phyloP scores from a whole-genome alignment of 1,140 invertebrate genomes.

The Bombus waltoni region DNA sequence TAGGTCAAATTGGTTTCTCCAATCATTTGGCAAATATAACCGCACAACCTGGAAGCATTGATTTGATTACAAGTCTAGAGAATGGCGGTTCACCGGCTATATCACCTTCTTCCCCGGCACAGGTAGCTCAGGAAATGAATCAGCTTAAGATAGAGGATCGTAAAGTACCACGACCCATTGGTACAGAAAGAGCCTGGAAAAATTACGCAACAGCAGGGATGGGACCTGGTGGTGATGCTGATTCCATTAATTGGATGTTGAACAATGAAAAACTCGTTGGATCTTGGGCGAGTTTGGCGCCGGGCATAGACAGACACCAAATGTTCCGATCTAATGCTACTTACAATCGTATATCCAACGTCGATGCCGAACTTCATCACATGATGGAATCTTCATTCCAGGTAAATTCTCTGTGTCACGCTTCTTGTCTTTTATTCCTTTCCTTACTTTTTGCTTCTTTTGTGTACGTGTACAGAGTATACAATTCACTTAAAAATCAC shows the following conservation, averaged over 20 bases:
- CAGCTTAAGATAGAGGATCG: slow-evolving; percentile 85
- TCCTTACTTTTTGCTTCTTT: not conserved
- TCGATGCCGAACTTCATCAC: slow-evolving; percentile 79
- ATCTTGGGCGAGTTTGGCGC: slow-evolving; percentile 75
- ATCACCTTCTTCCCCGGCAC: slow-evolving; percentile 83
- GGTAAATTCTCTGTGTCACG: slow-evolving; percentile 68
- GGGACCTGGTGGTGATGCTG: slow-evolving; percentile 79
- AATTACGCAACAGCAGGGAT: slow-evolving; percentile 76
- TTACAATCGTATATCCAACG: slow-evolving; percentile 77
- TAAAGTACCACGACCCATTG: slow-evolving; percentile 89
- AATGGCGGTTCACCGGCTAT: slow-evolving; percentile 86
- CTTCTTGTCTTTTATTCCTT: not conserved
- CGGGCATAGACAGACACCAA: slow-evolving; percentile 78
- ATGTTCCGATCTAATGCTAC: slow-evolving; percentile 77
- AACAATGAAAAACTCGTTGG: slow-evolving; percentile 82
- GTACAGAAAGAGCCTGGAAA: slow-evolving; percentile 89
- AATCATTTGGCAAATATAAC: slow-evolving; percentile 78
- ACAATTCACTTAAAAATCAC: not conserved
- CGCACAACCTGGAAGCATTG: slow-evolving; percentile 81
- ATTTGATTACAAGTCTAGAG: slow-evolving; percentile 82
- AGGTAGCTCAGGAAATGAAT: slow-evolving; percentile 75
- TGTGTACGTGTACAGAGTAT: not conserved
- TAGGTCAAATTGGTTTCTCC: slow-evolving; percentile 75
- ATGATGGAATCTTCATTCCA: slow-evolving; percentile 82
- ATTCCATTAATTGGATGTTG: slow-evolving; percentile 85